Percentiles rank a stretch among this genome's conserved stretches.
Evolutionary conservation across 1,140 invertebrate species (phyloP).

Genomic region (Drosophila trapezifrons): DNA sequence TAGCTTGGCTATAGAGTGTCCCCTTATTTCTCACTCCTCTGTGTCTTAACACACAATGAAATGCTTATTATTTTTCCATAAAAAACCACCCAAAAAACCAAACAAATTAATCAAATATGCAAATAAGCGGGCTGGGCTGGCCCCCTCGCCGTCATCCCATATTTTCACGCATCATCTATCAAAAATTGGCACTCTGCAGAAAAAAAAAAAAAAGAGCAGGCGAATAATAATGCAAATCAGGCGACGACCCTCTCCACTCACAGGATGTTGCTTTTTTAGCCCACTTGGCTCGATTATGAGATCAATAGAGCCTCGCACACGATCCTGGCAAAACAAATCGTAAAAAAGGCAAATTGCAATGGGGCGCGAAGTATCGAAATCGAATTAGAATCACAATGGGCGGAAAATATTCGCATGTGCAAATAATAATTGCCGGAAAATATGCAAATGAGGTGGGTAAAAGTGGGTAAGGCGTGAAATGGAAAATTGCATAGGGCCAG

Average conservation of each 20-base stretch:
- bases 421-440: conserved; percentile 75
- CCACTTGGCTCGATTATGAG: conserved; percentile 69
- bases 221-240: conserved; percentile 52
- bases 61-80: conserved; percentile 79
- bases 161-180: conserved; percentile 76
- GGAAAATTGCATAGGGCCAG: conserved; percentile 32
- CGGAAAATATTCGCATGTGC: conserved; percentile 64
- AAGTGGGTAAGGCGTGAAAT: conserved; percentile 27
- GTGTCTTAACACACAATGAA: conserved; percentile 39
- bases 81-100: conserved; percentile 77
- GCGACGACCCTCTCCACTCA: conserved; percentile 58
- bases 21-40: conserved; percentile 9
- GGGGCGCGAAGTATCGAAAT: conserved; percentile 71
- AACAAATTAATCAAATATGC: conserved; percentile 81
- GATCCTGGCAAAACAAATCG: conserved; percentile 69
- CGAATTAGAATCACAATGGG: conserved; percentile 64
- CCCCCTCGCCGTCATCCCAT: conserved; percentile 11
- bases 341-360: conserved; percentile 78
- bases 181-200: conserved; percentile 64
- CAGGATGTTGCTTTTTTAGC: conserved; percentile 41
- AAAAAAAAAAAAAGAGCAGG: conserved; percentile 68
- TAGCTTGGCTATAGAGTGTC: conserved; percentile 17
- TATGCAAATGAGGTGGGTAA: conserved; percentile 71
- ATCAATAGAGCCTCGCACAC: conserved; percentile 60
- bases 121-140: conserved; percentile 50